Evolutionary conservation across 2,797 vertebrate species (phyloP).

Genomic region (Alosa sapidissima): DNA sequence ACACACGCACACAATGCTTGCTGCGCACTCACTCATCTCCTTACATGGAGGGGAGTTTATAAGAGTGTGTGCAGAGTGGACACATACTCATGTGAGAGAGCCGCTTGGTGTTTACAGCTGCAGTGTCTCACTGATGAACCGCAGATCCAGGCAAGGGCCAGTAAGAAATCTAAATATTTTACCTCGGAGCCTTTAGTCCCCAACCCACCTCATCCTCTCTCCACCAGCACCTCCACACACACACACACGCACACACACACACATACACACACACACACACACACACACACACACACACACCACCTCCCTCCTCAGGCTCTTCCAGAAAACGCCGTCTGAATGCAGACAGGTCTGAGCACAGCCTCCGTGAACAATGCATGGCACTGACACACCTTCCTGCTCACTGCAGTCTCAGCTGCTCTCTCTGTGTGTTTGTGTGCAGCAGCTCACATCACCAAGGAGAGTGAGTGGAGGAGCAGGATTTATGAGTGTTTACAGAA

Average conservation of each 20-base stretch:
- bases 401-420: neutral
- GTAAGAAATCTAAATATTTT: slow-evolving; percentile 76
- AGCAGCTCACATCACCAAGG: neutral
- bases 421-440: neutral
- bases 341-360: neutral
- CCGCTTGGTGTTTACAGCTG: slow-evolving; percentile 67
- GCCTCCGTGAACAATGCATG: neutral
- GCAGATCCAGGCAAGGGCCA: slow-evolving; percentile 65
- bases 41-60: slow-evolving; percentile 55
- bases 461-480: neutral
- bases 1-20: neutral
- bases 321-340: neutral
- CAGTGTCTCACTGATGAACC: slow-evolving; percentile 61
- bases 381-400: neutral
- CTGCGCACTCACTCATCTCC: slow-evolving; percentile 45
- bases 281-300: neutral
- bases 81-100: slow-evolving; percentile 44
- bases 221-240: too few relatives aligned
- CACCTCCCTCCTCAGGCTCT: neutral
- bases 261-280: neutral
- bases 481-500: slow-evolving; percentile 8
- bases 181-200: slow-evolving; percentile 49
- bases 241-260: neutral
- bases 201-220: neutral
- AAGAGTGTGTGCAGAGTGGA: slow-evolving; percentile 37